These are phyloP conservation scores for Procambarus virginalis DNA, from an alignment of 1,140 invertebrate species.

Conservation along the genomic window DNA sequence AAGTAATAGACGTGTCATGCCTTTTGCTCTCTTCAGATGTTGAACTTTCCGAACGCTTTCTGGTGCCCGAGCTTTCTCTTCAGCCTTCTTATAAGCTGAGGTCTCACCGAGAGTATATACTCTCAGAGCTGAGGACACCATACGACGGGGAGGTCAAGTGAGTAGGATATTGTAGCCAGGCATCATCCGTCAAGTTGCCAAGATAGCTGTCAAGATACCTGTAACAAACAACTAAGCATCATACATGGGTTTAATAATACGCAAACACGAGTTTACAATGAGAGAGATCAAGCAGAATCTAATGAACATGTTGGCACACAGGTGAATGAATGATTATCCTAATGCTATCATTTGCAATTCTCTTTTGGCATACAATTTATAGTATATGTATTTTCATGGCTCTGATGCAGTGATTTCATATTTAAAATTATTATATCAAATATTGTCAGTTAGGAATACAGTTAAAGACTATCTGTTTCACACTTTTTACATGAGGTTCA, in stretches of 20 bases:
- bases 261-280: not conserved
- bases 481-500: too few relatives aligned
- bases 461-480: too few relatives aligned
- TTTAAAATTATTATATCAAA: too few relatives aligned
- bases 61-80: not conserved
- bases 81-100: not conserved
- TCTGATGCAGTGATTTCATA: too few relatives aligned
- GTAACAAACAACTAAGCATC: not conserved
- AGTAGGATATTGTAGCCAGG: slow-evolving; percentile 55
- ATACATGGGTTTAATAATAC: not conserved
- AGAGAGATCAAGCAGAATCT: too few relatives aligned
- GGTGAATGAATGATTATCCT: too few relatives aligned
- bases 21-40: slow-evolving; percentile 12
- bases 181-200: slow-evolving; percentile 58
- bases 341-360: too few relatives aligned
- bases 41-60: not conserved
- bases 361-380: too few relatives aligned
- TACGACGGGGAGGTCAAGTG: slow-evolving; percentile 10
- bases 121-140: slow-evolving; percentile 52
- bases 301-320: too few relatives aligned
- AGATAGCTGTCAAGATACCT: slow-evolving; percentile 58
- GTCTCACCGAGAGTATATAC: slow-evolving; percentile 38
- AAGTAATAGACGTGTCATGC: not conserved
- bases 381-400: too few relatives aligned
- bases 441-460: too few relatives aligned